Conservation (phyloP, 2,888 invertebrate species). For the Idaea straminata region DNA sequence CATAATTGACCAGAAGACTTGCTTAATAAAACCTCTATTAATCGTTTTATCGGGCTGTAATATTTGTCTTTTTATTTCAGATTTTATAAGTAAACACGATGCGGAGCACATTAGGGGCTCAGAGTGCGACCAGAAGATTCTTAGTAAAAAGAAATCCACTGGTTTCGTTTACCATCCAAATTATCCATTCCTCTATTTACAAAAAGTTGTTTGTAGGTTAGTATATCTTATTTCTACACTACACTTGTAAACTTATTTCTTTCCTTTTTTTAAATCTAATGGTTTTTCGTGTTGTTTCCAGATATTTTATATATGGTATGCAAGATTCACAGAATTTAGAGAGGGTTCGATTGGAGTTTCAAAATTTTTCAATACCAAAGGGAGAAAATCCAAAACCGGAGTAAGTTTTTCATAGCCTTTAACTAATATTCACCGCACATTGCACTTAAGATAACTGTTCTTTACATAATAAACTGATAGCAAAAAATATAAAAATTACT, state of each 20-base stretch:
- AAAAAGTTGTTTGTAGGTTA: slow-evolving; percentile 95
- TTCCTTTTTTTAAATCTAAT: not conserved
- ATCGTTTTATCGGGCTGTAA: not conserved
- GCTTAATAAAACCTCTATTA: too few species aligned
- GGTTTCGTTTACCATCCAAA: slow-evolving; percentile 97
- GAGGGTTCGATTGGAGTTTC: slow-evolving; percentile 93
- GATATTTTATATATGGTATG: slow-evolving; percentile 98
- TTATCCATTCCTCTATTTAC: slow-evolving; percentile 96
- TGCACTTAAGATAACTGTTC: too few species aligned
- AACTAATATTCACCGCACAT: too few species aligned
- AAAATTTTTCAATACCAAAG: slow-evolving; percentile 94
- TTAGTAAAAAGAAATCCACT: slow-evolving; percentile 94
- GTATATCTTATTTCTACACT: slow-evolving; percentile 35
- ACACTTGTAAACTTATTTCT: not conserved
- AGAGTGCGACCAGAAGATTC: slow-evolving; percentile 99
- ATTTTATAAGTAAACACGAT: slow-evolving; percentile 95
- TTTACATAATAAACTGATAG: too few species aligned
- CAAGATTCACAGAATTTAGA: slow-evolving; percentile 98
- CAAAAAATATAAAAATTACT: too few species aligned
- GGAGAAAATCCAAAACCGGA: slow-evolving; percentile 86
- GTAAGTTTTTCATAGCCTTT: slow-evolving; percentile 78
- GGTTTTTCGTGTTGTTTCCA: slow-evolving; percentile 45
- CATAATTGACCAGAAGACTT: too few species aligned
- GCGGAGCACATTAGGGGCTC: slow-evolving; percentile 97
- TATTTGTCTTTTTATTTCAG: slow-evolving; percentile 71